Percentiles rank a stretch among this genome's conserved stretches.
These are phyloP conservation scores for Propithecus coquereli DNA, from an alignment of 2,113 vertebrate species.

Conservation along the genomic window DNA sequence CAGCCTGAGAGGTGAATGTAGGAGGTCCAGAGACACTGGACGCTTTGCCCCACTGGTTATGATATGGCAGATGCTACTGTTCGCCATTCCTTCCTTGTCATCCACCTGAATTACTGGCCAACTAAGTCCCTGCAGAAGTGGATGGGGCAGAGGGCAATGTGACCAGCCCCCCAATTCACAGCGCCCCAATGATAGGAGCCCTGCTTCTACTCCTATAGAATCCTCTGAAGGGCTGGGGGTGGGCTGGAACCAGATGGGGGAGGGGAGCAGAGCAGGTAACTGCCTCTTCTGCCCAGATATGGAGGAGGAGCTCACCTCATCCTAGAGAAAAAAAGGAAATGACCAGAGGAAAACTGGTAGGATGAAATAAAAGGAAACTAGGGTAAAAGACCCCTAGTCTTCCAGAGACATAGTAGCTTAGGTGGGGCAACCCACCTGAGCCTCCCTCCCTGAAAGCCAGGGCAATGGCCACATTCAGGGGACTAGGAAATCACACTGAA, in stretches of 20 bases:
- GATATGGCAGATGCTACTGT: not conserved
- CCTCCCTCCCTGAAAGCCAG: not conserved
- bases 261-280: not conserved
- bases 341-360: not conserved
- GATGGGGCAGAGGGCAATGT: not conserved
- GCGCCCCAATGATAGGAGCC: not conserved
- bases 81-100: not conserved
- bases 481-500: not conserved
- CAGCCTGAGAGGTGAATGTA: not conserved
- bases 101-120: not conserved
- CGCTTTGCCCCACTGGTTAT: not conserved
- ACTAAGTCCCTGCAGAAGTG: not conserved
- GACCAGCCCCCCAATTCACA: not conserved
- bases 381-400: not conserved
- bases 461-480: not conserved
- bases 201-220: not conserved
- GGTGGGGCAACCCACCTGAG: not conserved
- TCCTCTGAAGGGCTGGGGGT: not conserved
- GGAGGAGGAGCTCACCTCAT: not conserved
- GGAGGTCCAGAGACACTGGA: not conserved
- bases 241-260: not conserved
- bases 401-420: not conserved
- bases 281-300: not conserved
- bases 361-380: not conserved
- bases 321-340: not conserved